Conservation (phyloP, 2,888 invertebrate species). For the Alitta virens region DNA sequence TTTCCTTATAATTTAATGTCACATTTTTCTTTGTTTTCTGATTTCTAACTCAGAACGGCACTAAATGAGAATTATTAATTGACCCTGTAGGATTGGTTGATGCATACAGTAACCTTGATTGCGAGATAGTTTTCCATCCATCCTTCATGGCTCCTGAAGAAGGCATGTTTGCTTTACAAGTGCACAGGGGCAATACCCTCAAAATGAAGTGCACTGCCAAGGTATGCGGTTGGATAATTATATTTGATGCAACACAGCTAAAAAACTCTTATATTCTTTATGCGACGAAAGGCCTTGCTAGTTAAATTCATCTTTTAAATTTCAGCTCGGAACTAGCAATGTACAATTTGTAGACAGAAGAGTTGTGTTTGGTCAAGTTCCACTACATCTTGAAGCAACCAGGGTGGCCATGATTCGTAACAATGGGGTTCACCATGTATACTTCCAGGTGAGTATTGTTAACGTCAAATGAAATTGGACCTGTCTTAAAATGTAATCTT, state of each 20-base stretch:
- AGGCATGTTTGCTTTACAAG: slow-evolving; percentile 51
- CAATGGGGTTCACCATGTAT: slow-evolving; percentile 52
- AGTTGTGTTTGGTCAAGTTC: slow-evolving; percentile 53
- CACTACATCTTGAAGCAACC: slow-evolving; percentile 53
- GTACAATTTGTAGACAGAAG: slow-evolving; percentile 54
- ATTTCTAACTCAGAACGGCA: no score
- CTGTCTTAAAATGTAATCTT: no score
- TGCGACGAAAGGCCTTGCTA: background rate
- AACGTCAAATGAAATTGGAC: no score
- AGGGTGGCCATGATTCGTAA: slow-evolving; percentile 50
- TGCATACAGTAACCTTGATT: slow-evolving; percentile 51
- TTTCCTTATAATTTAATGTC: no score
- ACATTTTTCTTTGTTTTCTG: no score
- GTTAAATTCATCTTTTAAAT: slow-evolving; percentile 8
- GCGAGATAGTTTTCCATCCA: slow-evolving; percentile 58
- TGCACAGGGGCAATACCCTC: slow-evolving; percentile 46
- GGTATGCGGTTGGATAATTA: no score
- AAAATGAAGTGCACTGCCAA: slow-evolving; percentile 51
- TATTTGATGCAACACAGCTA: no score
- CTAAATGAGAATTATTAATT: no score
- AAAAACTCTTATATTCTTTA: background rate
- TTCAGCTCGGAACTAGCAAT: slow-evolving; percentile 47
- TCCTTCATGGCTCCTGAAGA: slow-evolving; percentile 54
- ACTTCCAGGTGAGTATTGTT: slow-evolving; percentile 53
- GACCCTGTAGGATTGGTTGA: slow-evolving; percentile 47